Base-by-base conservation (phyloP, 2,888 invertebrate genomes). In the Tetramorium bicarinatum region DNA sequence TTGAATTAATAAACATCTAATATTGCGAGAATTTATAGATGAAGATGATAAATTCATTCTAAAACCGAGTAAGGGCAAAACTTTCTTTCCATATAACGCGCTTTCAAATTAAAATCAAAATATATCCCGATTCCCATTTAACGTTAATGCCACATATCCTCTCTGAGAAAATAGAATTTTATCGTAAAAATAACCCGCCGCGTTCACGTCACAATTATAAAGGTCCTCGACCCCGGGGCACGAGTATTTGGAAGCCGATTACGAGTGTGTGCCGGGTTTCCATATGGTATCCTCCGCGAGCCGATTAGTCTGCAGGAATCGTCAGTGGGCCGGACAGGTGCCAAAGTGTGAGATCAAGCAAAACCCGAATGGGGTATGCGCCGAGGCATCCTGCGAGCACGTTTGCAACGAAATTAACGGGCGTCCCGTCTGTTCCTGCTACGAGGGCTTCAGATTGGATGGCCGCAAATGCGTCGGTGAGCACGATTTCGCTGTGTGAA, bases 201-300 rank as follows among this genome's bases (percentile, higher is more conserved):
- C 52, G 13, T 44, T 71, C 52, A 15, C 21, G 54, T n/a, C 41
- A 41, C n/a, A 41, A 69, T 79, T 71, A 34, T 52, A 8, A 82
- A 94, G 94, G 87, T 94, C 94, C 11, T 94, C 94, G 66, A 86
- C 91, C 74, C 94, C 94, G 34, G 94, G 92, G 4, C 93, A 94
- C 87, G 94, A 94, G 88, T 94, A 94, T 85, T 90, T 94, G 77
- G 94, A 94, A 84, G 94, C 94, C 3, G 93, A 94, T 87, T 94
- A 94, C 91, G 93, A 94, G 85, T 94, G 94, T 84, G 92, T 91
- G 29, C 90, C 92, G 9, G 94, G 94, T 21, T 94, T 89, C 86
- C 89, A 89, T 81, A 91, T 94, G 92, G 85, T 82, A 34, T 89
- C 91, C 56, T 86, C 90, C 74, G 89, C 83, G 54, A 93, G 87